Evolutionary conservation across 2,113 vertebrate species (phyloP).

Genomic region (Arvicanthis niloticus): DNA sequence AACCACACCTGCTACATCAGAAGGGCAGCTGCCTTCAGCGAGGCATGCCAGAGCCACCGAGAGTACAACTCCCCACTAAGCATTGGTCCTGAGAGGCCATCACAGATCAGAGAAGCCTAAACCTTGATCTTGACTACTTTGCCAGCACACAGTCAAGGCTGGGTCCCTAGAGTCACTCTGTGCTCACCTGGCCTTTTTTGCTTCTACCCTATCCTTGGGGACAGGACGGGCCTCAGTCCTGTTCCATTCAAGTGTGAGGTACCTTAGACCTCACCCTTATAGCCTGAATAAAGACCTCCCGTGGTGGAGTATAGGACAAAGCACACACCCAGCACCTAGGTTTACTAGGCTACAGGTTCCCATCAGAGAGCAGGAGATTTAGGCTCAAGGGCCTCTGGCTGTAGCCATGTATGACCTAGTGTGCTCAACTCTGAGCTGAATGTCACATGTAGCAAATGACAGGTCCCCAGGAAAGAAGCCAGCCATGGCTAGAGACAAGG

Average conservation of each 20-base stretch:
- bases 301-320: too few species aligned
- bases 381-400: too few species aligned
- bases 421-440: background rate
- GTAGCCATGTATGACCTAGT: background rate
- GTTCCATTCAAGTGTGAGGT: background rate
- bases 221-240: too few species aligned
- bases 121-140: background rate
- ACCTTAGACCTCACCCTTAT: background rate
- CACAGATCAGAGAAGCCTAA: background rate
- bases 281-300: background rate
- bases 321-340: background rate
- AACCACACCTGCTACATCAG: background rate
- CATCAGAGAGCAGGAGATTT: background rate
- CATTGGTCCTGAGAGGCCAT: background rate
- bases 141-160: too few species aligned
- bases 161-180: background rate
- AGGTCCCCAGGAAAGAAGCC: background rate
- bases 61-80: fast-evolving
- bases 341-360: background rate
- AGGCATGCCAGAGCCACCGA: background rate
- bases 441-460: background rate
- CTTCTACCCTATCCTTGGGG: background rate
- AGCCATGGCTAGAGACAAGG: background rate
- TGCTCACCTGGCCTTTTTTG: background rate
- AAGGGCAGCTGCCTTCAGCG: background rate